Base-by-base conservation (phyloP, 1,140 invertebrate species). In the Lutraria rhynchaena region DNA sequence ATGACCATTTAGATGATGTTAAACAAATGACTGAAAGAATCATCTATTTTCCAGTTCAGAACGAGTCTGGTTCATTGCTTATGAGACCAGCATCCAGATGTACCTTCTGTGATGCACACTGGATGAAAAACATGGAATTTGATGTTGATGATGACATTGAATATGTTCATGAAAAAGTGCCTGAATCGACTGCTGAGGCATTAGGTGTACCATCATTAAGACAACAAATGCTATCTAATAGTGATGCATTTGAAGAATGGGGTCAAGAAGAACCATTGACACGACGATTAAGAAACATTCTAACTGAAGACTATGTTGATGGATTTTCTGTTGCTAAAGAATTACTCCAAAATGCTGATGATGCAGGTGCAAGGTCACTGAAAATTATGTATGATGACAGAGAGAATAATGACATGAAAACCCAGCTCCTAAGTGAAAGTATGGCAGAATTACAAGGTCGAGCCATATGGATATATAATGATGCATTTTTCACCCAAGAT, bases 301-400 rank as follows among this genome's bases (percentile, higher is more conserved):
- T 90, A 41, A 53, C 77, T 35, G 84, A 86, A 44, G 82, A 83
- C 37, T 90, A 90, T 55, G 85, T 83, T 9, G 89, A 90, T 83
- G 89, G 89, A 0, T 76, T 90, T 61, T 83, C 89, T 29, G 83
- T 90, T 11, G 84, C 87, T n/a, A 90, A 91, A 78, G 90, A 91
- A 78, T 63, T 90, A 15, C 83, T 91, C 51, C 90, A 91, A 81
- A 91, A 91, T 87, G 89, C 88, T 58, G 89, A 90, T 82, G 91
- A 92, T 88, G 92, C 91, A 65, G 93, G 93, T 55, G 91, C 93
- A 17, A 92, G 89, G 29, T 92, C 93, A 83, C 83, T 92, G 3
- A 83, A 80, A 17, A 93, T 94, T 83, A 91, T 91, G 0, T 89
- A 88, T 73, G 91, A 91, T 74, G 89, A 91, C 57, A 60, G 90